A percentile compares a stretch with the other conserved stretches of the same genome.
Evolutionary conservation across 2,888 invertebrate genomes (phyloP).

Genomic region (Darwinula stevensoni): DNA sequence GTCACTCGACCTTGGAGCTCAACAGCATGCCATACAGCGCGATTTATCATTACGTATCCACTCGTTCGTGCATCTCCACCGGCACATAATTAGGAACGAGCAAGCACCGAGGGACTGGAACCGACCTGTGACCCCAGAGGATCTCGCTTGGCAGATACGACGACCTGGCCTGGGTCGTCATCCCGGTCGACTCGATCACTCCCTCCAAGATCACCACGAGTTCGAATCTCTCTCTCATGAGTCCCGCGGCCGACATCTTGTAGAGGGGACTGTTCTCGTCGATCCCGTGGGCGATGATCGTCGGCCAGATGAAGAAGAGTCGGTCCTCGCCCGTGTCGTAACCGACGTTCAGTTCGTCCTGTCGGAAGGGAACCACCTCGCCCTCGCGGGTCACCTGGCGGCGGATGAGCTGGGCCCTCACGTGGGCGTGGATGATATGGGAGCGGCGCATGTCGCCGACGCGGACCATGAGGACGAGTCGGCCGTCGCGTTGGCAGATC

Average conservation of each 20-base stretch:
- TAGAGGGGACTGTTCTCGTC: conserved; percentile 69
- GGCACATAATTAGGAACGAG: too few species aligned
- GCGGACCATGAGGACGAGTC: conserved; percentile 71
- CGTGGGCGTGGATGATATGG: conserved; percentile 90
- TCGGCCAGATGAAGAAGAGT: conserved; percentile 94
- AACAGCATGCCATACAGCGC: too few species aligned
- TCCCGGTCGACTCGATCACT: conserved; percentile 29
- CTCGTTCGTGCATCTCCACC: too few species aligned
- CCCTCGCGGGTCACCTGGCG: conserved; percentile 66
- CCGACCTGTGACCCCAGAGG: conserved; percentile 42
- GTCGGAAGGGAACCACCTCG: conserved; percentile 73
- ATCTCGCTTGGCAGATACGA: conserved; percentile 64
- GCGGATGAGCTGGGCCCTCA: conserved; percentile 74
- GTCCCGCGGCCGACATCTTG: conserved; percentile 64
- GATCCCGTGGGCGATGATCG: conserved; percentile 83
- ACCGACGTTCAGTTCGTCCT: conserved; percentile 61
- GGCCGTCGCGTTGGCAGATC: conserved; percentile 68
- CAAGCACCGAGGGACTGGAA: too few species aligned
- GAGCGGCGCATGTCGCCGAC: conserved; percentile 91
- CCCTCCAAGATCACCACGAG: conserved; percentile 77
- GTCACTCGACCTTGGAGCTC: too few species aligned
- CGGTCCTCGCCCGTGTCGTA: conserved; percentile 51
- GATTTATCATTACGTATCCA: too few species aligned
- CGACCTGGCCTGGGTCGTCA: conserved; percentile 22
- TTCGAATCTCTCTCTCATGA: conserved; percentile 72